phyloP scores from a whole-genome alignment of 2,797 vertebrate species.

The Chaetophractus vellerosus region DNA sequence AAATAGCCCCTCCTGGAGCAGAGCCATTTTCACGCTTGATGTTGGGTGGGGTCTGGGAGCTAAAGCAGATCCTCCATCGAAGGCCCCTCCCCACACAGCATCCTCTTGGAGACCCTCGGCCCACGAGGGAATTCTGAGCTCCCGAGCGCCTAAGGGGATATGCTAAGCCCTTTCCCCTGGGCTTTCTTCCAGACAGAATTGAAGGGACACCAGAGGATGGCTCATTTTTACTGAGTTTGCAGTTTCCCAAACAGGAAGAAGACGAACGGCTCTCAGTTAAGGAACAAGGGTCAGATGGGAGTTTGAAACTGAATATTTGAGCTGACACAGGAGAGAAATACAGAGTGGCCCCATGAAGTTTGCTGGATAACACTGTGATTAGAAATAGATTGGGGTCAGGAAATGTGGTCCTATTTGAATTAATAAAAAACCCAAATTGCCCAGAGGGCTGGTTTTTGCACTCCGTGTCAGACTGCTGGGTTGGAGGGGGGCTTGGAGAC shows the following conservation, averaged over 20 bases:
- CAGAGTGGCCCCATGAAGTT: accelerated
- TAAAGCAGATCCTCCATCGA: neutral
- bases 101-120: neutral
- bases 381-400: neutral
- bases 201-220: neutral
- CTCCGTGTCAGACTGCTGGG: accelerated
- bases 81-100: slow-evolving; percentile 24
- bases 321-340: neutral
- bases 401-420: neutral
- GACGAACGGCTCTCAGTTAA: neutral
- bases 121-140: neutral
- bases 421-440: neutral
- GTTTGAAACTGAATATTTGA: neutral
- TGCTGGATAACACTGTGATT: accelerated
- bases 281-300: neutral
- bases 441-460: neutral
- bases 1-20: slow-evolving; percentile 27
- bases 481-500: neutral
- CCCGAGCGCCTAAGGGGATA: neutral
- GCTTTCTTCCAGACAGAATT: neutral
- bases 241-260: slow-evolving; percentile 26
- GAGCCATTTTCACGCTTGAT: neutral
- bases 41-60: neutral
- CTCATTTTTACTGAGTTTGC: slow-evolving; percentile 28
- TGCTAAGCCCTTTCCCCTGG: neutral